These are phyloP conservation scores for Paracanthobrama guichenoti DNA, from an alignment of 2,113 vertebrate species.

Conservation along the genomic window DNA sequence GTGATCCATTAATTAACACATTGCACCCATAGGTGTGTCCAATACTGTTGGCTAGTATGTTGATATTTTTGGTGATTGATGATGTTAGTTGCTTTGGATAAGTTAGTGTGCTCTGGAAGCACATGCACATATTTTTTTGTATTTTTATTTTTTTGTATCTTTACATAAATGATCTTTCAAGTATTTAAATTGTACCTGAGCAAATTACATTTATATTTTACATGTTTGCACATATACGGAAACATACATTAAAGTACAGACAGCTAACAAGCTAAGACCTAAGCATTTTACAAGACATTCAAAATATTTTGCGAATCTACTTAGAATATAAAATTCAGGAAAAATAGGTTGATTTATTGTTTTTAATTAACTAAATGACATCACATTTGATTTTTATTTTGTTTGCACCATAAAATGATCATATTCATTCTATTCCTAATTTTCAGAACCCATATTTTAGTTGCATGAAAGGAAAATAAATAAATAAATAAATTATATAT, in stretches of 20 bases:
- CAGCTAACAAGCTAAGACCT: background rate
- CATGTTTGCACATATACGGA: background rate
- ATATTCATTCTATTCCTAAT: background rate
- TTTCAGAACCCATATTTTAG: background rate
- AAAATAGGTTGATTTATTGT: background rate
- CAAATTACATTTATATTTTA: background rate
- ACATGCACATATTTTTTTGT: background rate
- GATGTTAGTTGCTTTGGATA: background rate
- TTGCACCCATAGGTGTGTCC: background rate
- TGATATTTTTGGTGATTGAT: background rate
- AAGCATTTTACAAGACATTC: background rate
- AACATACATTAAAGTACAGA: background rate
- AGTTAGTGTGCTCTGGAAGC: background rate
- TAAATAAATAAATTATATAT: too few relatives aligned
- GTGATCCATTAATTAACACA: background rate
- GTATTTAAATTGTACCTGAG: background rate
- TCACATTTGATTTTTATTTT: background rate
- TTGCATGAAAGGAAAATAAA: background rate
- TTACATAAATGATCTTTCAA: background rate
- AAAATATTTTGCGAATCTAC: background rate
- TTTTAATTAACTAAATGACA: background rate
- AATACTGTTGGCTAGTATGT: background rate
- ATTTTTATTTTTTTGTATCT: background rate
- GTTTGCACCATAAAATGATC: background rate
- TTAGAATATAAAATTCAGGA: background rate